Evolutionary conservation across 2,888 invertebrate genomes (phyloP).

Genomic region (Pachymerium ferrugineum): DNA sequence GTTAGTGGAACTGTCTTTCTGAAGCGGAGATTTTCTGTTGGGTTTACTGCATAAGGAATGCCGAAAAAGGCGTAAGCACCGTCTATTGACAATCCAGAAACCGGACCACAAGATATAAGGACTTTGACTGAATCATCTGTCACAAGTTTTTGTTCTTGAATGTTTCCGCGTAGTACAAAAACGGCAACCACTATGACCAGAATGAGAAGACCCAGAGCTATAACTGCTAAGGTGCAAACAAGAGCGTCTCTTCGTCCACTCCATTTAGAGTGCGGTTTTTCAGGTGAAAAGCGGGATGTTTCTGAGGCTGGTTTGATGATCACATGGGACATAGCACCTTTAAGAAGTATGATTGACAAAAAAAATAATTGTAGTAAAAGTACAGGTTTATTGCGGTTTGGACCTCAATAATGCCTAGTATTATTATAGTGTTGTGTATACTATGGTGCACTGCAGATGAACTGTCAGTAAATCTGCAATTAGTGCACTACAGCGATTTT

Average conservation of each 20-base stretch:
- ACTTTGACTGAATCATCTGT: background rate
- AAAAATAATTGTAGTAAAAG: background rate
- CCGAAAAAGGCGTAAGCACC: slow-evolving; percentile 62
- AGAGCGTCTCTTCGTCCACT: background rate
- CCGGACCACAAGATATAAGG: slow-evolving; percentile 36
- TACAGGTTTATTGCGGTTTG: background rate
- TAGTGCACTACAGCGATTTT: too few relatives aligned
- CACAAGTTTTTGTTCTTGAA: background rate
- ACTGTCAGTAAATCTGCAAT: too few relatives aligned
- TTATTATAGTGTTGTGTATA: too few relatives aligned
- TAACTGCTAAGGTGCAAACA: background rate
- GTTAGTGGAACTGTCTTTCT: slow-evolving; percentile 45
- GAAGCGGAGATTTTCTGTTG: slow-evolving; percentile 59
- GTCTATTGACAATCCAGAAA: slow-evolving; percentile 38
- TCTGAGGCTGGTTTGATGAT: slow-evolving; percentile 1
- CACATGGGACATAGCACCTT: background rate
- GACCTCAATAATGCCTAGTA: background rate
- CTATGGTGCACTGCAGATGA: too few relatives aligned
- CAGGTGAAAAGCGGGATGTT: background rate
- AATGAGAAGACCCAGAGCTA: slow-evolving; percentile 2
- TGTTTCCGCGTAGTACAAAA: background rate
- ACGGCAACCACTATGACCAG: slow-evolving; percentile 4
- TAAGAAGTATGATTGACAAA: too few relatives aligned
- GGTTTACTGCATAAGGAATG: slow-evolving; percentile 63
- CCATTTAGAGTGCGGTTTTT: background rate